These are phyloP conservation scores for Andrena haemorrhoa DNA, from an alignment of 2,888 invertebrate species.

Conservation along the genomic window DNA sequence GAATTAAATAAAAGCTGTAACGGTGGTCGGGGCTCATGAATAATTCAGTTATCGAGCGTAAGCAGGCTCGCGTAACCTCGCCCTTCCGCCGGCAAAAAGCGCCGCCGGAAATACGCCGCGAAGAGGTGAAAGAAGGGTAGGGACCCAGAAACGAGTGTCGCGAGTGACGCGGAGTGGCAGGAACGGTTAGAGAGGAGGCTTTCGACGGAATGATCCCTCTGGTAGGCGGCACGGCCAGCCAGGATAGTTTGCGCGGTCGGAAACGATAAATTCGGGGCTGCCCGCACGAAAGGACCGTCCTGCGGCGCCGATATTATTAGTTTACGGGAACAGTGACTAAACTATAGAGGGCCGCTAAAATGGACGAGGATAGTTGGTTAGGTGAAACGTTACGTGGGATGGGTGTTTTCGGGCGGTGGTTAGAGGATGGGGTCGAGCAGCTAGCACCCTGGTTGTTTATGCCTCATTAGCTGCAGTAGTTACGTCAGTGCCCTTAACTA, in stretches of 20 bases:
- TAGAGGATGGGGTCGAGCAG: constrained; percentile 57
- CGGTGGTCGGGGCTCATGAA: constrained; percentile 39
- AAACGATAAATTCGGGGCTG: constrained; percentile 74
- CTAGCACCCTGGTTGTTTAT: constrained; percentile 77
- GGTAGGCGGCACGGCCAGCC: constrained; percentile 23
- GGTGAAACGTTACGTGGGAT: constrained; percentile 39
- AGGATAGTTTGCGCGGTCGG: constrained; percentile 45
- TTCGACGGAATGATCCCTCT: constrained; percentile 48
- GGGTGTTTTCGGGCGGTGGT: constrained; percentile 58
- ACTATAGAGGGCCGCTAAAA: constrained; percentile 76
- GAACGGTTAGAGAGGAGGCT: constrained; percentile 37
- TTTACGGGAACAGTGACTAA: constrained; percentile 76
- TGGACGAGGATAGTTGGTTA: constrained; percentile 65
- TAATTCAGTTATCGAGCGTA: constrained; percentile 54
- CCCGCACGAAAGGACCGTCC: constrained; percentile 73
- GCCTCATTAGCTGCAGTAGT: constrained; percentile 80
- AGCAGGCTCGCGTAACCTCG: constrained; percentile 21
- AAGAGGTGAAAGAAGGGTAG: not conserved
- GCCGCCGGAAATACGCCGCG: constrained; percentile 38
- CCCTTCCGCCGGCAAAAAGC: constrained; percentile 24
- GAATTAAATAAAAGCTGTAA: constrained; percentile 53
- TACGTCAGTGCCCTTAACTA: constrained; percentile 79
- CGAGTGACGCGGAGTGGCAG: not conserved
- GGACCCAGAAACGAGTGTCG: constrained; percentile 4
- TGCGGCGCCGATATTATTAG: constrained; percentile 78